Percentiles rank a stretch among this genome's conserved stretches.
Evolutionary conservation across 1,140 invertebrate genomes (phyloP).

Genomic region (Potamilus streckersoni): DNA sequence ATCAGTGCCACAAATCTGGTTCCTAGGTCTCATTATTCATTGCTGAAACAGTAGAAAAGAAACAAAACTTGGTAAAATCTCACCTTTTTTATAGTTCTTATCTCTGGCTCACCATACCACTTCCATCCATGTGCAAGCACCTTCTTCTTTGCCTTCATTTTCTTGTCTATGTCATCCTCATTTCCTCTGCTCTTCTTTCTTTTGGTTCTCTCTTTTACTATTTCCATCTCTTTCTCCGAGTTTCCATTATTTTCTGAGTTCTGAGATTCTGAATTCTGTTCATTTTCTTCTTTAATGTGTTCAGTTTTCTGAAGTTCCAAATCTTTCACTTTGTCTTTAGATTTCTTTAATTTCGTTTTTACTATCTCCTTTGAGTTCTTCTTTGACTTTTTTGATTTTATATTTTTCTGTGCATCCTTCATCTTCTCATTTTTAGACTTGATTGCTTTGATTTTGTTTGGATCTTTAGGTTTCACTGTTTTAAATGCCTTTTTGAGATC

Average conservation of each 20-base stretch:
- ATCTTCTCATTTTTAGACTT: too few relatives aligned
- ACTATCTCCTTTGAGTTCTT: neutral
- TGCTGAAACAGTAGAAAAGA: neutral
- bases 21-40: neutral
- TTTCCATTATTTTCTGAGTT: constrained; percentile 1
- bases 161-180: constrained; percentile 14
- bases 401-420: constrained; percentile 7
- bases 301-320: constrained; percentile 5
- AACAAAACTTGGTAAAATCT: too few relatives aligned
- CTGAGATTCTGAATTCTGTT: constrained; percentile 6
- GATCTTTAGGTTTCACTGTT: too few relatives aligned
- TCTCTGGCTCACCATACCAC: constrained; percentile 34
- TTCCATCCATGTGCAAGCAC: constrained; percentile 40
- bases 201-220: neutral
- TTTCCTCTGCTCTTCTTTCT: constrained; percentile 7
- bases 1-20: neutral
- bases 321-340: constrained; percentile 13
- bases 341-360: constrained; percentile 7
- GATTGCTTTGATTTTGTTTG: too few relatives aligned
- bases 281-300: constrained; percentile 9
- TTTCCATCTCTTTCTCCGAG: neutral
- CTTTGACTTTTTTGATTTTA: neutral
- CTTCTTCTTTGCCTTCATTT: constrained; percentile 11
- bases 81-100: too few relatives aligned
- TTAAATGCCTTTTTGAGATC: too few relatives aligned